Evolutionary conservation across 1,140 invertebrate species (phyloP), one percentile per base, ranked within the genome.

Genomic region (Portunus trituberculatus): DNA sequence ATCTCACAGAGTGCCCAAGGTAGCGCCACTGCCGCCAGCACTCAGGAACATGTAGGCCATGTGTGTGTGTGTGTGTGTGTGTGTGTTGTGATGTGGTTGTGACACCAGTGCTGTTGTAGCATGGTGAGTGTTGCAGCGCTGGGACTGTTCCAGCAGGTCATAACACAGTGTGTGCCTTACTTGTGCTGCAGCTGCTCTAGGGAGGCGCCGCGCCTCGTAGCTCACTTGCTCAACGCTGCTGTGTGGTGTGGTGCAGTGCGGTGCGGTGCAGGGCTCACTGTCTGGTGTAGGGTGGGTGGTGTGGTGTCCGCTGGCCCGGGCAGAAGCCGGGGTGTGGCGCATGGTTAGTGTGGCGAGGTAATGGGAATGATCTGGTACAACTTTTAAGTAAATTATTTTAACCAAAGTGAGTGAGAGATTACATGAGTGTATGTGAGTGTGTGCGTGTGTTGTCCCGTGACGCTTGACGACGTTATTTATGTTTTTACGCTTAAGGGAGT

Each of bases 1-100:
- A 93, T 95, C 94, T 95, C 94, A n/a, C 76, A 91, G 76, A 90
- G 39, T 83, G 39, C n/a, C n/a, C 45, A 95, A 95, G 82, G 52
- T 95, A 3, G 94, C 94, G 7, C 94, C 94, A 12, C 82, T 95
- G 76, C 94, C 94, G 39, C 67, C 88, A 29, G 94, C 94, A 88
- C 94, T 95, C 88, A 83, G 88, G 52, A 95, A 95, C 92, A 91
- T 95, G 84, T 92, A n/a, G 67, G 82, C 86, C 14, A 39, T 28
- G 25, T n/a, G 46, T 48, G 12, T 46, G 39, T 39, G 39, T 39
- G 39, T 39, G 39, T 39, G 39, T 39, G 39, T 31, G 82, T 28
- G 25, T n/a, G 46, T 48, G 12, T 46, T 25, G 67, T 20, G 12
- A n/a, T 76, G 20, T 76, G 12, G 10, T 76, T 76, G 20, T 76